Base-by-base conservation (phyloP, 2,113 vertebrate genomes). In the Ranitomeya imitator region DNA sequence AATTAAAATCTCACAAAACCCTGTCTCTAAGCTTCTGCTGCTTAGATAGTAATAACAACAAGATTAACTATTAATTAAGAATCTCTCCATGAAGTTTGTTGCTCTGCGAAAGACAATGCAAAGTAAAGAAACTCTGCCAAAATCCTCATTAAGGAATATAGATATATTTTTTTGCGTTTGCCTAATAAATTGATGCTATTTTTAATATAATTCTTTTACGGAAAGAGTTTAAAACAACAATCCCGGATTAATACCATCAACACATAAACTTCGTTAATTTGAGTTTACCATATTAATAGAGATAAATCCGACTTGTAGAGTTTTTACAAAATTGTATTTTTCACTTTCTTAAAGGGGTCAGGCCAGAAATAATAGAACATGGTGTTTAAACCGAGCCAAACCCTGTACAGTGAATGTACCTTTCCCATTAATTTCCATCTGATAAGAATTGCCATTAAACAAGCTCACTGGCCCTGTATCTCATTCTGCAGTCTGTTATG, bases 41-140 rank as follows among this genome's bases (percentile, higher is more conserved):
- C 80, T 88, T 83, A 88, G 78, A 71, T 83, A n/a, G 80, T 88
- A 88, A 88, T 88, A 88, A 88, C 87, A 88, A 77, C 80, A 88
- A 88, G 87, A 88, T 88, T 88, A 88, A 83, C 80, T 88, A 88
- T 88, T 88, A 88, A 88, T 88, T 88, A 88, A 84, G 71, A 78
- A 88, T 78, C 80, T 83, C 80, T 77, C 57, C 15, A 15, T 88
- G 80, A 83, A 88, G 87, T 84, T 88, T 84, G 79, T 76, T 63
- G 71, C 71, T 83, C 69, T 65, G 80, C 26, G 57, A 83, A 86
- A 77, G 69, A 83, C 80, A 83, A 77, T 86, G 37, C 21, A 63
- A 60, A 61, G 61, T 61, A 21, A 52, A 77, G 85, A 86, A 67
- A 31, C 57, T 81, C 60, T 45, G 15, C 18, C 18, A 37, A 80